phyloP scores from a whole-genome alignment of 1,140 invertebrate genomes.

The Magallana gigas region DNA sequence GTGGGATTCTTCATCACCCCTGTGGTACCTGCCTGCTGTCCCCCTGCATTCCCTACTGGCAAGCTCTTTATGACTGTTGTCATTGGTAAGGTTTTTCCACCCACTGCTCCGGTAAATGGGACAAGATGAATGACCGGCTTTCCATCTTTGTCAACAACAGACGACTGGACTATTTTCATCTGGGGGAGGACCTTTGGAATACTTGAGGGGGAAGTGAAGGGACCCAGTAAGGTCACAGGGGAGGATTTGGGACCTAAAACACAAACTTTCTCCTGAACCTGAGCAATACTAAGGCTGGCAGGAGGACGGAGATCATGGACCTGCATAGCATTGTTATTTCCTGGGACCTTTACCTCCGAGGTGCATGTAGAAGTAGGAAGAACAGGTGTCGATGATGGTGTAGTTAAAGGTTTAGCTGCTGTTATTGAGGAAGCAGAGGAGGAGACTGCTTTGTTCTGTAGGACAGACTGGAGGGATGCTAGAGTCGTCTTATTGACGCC shows the following conservation, averaged over 20 bases:
- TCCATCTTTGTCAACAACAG: conserved; percentile 13
- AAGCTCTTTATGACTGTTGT: conserved; percentile 11
- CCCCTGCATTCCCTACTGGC: neutral
- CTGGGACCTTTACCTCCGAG: neutral
- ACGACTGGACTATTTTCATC: conserved; percentile 31
- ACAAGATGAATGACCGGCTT: conserved; percentile 29
- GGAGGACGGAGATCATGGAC: neutral
- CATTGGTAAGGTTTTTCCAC: neutral
- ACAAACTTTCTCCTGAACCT: conserved; percentile 15
- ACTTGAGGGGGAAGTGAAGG: conserved; percentile 8
- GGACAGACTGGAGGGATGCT: conserved; percentile 10
- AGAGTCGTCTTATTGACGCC: neutral
- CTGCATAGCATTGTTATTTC: conserved; percentile 1
- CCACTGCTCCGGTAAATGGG: neutral
- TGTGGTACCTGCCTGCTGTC: neutral
- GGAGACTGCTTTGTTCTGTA: neutral
- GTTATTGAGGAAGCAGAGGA: neutral
- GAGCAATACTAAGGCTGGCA: conserved; percentile 6
- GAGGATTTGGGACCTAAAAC: conserved; percentile 28
- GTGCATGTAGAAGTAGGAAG: neutral
- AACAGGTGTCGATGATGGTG: neutral
- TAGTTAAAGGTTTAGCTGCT: neutral
- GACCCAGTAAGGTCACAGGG: conserved; percentile 20
- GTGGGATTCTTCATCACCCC: neutral
- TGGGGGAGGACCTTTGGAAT: conserved; percentile 19